These are phyloP conservation scores for Diogma glabrata DNA, from an alignment of 2,888 invertebrate genomes.

Conservation along the genomic window DNA sequence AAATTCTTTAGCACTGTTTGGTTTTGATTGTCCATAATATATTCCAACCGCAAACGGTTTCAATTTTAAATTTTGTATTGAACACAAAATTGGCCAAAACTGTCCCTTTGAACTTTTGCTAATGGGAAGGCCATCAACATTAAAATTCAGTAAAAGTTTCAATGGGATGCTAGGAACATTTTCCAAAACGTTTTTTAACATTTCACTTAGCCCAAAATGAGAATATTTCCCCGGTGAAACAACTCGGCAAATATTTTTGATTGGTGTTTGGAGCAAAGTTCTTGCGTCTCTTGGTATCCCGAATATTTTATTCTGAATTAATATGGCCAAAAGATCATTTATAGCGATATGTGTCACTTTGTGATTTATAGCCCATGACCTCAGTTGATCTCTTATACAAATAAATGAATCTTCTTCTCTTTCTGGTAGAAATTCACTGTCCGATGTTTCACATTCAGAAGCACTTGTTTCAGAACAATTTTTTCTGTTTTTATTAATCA, in stretches of 20 bases:
- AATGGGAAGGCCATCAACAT: conserved; percentile 1
- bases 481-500: neutral
- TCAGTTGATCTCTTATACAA: neutral
- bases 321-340: neutral
- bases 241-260: neutral
- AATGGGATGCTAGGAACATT: neutral
- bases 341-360: neutral
- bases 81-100: conserved; percentile 1
- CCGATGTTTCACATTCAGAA: neutral
- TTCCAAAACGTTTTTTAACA: neutral
- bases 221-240: neutral
- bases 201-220: neutral
- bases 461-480: neutral
- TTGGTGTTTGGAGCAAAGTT: neutral
- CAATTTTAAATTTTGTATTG: neutral
- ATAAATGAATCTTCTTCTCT: neutral
- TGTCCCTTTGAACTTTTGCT: neutral
- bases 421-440: conserved; percentile 1
- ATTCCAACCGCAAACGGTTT: neutral
- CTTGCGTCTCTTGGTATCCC: neutral
- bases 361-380: conserved; percentile 1
- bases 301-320: neutral
- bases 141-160: neutral
- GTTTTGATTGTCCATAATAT: conserved; percentile 4
- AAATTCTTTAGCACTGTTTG: neutral